A percentile compares a stretch with the other conserved stretches of the same genome.
phyloP scores from a whole-genome alignment of 35 echinoderm and acorn worm genomes.

The Diadema setosum region DNA sequence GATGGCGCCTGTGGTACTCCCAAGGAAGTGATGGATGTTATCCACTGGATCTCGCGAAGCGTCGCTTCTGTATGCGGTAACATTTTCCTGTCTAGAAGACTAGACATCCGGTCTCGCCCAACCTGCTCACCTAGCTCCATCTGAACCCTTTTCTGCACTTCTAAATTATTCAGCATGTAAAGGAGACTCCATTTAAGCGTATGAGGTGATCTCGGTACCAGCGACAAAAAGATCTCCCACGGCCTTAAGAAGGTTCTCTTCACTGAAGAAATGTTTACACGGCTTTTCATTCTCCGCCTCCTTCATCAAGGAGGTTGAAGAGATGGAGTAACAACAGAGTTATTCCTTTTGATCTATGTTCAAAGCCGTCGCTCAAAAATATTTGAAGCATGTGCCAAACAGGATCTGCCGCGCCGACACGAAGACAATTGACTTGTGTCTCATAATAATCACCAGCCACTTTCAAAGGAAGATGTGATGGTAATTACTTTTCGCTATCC shows the following conservation, averaged over 20 bases:
- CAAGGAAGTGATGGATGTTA: background rate
- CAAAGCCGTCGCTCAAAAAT: too few species aligned
- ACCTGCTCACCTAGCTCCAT: slow-evolving; percentile 25
- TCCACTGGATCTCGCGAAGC: slow-evolving; percentile 49
- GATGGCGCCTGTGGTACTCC: slow-evolving; percentile 25
- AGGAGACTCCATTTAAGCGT: slow-evolving; percentile 51
- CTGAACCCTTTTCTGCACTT: slow-evolving; percentile 44
- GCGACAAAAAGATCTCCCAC: slow-evolving; percentile 11
- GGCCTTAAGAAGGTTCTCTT: background rate
- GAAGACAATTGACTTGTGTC: too few species aligned
- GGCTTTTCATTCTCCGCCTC: background rate
- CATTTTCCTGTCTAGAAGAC: background rate
- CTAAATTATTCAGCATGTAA: slow-evolving; percentile 2
- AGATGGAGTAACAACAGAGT: too few species aligned
- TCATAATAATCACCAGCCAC: too few species aligned
- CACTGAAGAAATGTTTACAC: background rate
- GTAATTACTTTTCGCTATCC: too few species aligned
- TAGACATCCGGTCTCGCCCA: background rate
- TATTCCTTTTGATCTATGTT: too few species aligned
- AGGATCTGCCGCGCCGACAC: too few species aligned
- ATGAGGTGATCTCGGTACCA: slow-evolving; percentile 39
- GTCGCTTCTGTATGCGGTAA: slow-evolving; percentile 55
- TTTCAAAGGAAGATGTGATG: too few species aligned
- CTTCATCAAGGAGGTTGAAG: too few species aligned
- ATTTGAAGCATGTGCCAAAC: too few species aligned